These are phyloP conservation scores for Heteromurus nitidus DNA, from an alignment of 2,888 invertebrate species.

Conservation along the genomic window DNA sequence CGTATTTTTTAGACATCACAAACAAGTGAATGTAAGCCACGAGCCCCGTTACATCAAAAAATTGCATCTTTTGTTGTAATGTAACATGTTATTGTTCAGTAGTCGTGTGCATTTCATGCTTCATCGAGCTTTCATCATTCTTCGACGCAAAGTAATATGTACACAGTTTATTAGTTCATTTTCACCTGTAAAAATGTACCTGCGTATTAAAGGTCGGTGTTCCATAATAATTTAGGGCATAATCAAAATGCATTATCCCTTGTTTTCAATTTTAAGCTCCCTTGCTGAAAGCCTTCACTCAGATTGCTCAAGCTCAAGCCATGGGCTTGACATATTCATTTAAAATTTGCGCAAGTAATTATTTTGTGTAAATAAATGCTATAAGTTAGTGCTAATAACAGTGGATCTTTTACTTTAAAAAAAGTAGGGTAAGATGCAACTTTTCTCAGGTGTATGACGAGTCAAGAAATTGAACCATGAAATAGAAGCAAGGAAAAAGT, in stretches of 20 bases:
- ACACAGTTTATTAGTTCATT: too few species aligned
- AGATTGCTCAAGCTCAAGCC: background rate
- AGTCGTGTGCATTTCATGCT: conserved; percentile 15
- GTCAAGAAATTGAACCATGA: too few species aligned
- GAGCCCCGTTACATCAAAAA: background rate
- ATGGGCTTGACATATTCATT: conserved; percentile 29
- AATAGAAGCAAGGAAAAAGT: too few species aligned
- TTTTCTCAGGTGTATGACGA: background rate
- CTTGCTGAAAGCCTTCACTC: background rate
- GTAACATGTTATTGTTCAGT: conserved; percentile 15
- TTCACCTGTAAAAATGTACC: too few species aligned
- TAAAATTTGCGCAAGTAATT: conserved; percentile 26
- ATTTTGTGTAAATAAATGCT: background rate
- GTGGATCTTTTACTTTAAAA: background rate
- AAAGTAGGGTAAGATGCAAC: background rate
- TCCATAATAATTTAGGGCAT: too few species aligned
- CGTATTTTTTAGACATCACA: too few species aligned
- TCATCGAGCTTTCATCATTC: conserved; percentile 14
- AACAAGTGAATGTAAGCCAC: too few species aligned
- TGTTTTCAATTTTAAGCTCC: too few species aligned
- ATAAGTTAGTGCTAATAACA: background rate
- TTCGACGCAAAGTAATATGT: too few species aligned
- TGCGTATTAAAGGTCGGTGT: too few species aligned
- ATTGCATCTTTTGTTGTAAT: background rate
- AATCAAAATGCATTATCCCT: too few species aligned